Evolutionary conservation across 2,113 vertebrate species (phyloP).

Genomic region (Malaclemys terrapin): DNA sequence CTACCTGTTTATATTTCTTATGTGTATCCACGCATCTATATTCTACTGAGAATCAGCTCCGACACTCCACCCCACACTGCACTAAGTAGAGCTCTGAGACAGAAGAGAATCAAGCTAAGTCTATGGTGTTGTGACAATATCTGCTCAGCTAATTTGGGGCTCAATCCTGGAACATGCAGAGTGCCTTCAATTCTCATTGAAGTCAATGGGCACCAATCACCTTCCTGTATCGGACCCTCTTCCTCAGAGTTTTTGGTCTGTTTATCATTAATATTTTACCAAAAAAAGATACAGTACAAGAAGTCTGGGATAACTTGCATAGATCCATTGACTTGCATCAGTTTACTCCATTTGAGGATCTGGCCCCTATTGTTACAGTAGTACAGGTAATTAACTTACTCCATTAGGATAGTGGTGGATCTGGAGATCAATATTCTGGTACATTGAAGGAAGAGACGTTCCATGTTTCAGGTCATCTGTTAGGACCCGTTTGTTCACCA

Average conservation of each 20-base stretch:
- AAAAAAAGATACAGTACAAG: neutral
- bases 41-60: neutral
- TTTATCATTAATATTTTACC: neutral
- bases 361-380: neutral
- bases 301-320: neutral
- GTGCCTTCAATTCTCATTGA: neutral
- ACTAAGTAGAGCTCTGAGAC: neutral
- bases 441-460: constrained; percentile 91
- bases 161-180: no score
- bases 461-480: constrained; percentile 94
- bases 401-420: constrained; percentile 97
- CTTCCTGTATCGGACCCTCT: neutral
- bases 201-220: neutral
- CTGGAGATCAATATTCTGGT: constrained; percentile 93
- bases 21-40: neutral
- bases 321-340: neutral
- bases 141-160: neutral
- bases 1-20: neutral
- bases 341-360: neutral
- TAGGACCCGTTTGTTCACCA: constrained; percentile 92
- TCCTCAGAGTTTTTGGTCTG: neutral
- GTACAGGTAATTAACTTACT: constrained; percentile 75
- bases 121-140: neutral
- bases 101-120: neutral
- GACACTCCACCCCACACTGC: neutral